phyloP scores from a whole-genome alignment of 2,888 invertebrate genomes.

The Parapristionchus giblindavisi region DNA sequence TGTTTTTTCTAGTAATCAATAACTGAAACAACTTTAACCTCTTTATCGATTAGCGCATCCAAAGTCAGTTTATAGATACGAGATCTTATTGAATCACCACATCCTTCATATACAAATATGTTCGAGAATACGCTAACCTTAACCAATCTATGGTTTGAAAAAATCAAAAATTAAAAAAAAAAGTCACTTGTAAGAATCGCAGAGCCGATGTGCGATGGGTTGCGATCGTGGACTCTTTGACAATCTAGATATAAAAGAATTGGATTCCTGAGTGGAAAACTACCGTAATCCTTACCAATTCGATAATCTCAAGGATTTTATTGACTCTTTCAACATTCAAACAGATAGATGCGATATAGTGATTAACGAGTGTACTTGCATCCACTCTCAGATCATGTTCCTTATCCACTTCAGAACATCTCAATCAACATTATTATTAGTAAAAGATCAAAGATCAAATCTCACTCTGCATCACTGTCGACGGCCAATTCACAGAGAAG shows the following conservation, averaged over 20 bases:
- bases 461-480: constrained; percentile 29
- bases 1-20: neutral
- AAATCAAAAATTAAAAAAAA: too few relatives aligned
- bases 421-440: neutral
- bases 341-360: neutral
- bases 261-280: neutral
- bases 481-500: constrained; percentile 33
- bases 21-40: constrained; percentile 23
- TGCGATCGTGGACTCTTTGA: neutral
- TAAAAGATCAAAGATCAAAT: neutral
- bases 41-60: constrained; percentile 38
- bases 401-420: too few relatives aligned
- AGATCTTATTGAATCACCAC: neutral
- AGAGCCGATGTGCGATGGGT: constrained; percentile 24
- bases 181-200: constrained; percentile 12
- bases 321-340: neutral
- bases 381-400: too few relatives aligned
- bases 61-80: constrained; percentile 29
- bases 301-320: constrained; percentile 15
- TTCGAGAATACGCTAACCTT: constrained; percentile 54
- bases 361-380: neutral
- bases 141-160: too few relatives aligned
- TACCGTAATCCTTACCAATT: neutral
- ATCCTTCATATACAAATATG: constrained; percentile 42
- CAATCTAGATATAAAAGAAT: neutral